Evolutionary conservation across 2,888 invertebrate genomes (phyloP).

Genomic region (Abrostola triplasia): DNA sequence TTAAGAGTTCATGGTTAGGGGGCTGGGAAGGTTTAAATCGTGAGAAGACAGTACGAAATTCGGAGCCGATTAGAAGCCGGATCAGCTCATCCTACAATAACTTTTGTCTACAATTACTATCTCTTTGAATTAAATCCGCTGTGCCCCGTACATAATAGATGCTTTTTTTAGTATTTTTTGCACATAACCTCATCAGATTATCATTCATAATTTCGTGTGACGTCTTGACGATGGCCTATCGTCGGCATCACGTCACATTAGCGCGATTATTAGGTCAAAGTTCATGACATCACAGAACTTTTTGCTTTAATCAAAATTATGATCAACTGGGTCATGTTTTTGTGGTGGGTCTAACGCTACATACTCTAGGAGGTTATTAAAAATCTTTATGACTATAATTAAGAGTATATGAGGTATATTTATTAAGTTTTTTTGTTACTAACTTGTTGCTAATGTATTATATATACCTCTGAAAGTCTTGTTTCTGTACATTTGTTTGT

Average conservation of each 20-base stretch:
- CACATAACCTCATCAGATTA: background rate
- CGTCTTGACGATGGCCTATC: constrained; percentile 27
- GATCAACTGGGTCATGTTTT: background rate
- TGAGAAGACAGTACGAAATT: too few species aligned
- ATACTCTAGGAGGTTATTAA: background rate
- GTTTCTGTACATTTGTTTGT: background rate
- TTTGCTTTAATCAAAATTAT: constrained; percentile 20
- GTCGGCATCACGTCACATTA: constrained; percentile 34
- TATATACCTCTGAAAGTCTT: background rate
- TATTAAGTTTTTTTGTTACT: background rate
- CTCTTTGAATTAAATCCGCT: too few species aligned
- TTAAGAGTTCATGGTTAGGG: too few species aligned
- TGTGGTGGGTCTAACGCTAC: background rate
- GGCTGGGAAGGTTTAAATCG: too few species aligned
- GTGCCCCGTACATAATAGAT: too few species aligned
- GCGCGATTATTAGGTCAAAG: constrained; percentile 39
- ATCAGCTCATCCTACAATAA: too few species aligned
- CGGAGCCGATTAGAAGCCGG: too few species aligned
- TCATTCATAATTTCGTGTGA: background rate
- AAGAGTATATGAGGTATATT: background rate
- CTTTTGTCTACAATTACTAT: too few species aligned
- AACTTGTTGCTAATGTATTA: background rate
- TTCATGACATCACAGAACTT: constrained; percentile 20
- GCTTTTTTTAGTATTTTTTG: background rate
- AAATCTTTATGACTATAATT: background rate